Base-by-base conservation (phyloP, 1,140 invertebrate species). In the Ostrea edulis region DNA sequence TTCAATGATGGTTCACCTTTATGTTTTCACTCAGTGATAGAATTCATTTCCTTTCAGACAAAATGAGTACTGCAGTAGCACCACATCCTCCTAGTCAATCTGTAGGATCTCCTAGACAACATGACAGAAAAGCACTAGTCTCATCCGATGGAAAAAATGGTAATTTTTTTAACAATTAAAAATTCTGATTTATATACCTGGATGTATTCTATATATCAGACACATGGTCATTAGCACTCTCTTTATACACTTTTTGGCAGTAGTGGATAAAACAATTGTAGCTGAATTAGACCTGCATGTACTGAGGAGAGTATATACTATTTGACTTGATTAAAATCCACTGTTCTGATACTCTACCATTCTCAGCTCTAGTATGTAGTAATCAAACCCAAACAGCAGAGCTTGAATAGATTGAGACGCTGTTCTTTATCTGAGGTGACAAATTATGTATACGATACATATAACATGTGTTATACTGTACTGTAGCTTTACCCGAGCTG, bases 401-500 rank as follows among this genome's bases (percentile, higher is more conserved):
- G 35, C 35, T 2, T 8, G 25, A 82, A 54, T 81, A 81, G 3
- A 22, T 81, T 81, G 14, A 81, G 44, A 35, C 22, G 29, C 11
- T 35, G 14, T 81, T 81, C 44, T 81, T 3, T 29, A 17, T 81
- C 14, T 81, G 35, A 2, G 71, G 8, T 81, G 71, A 81, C 1
- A 35, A 8, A 35, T 29, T 2, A 35, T 17, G 29, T 81, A 8
- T 8, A 12, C 9, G 25, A 14, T 29, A 11, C 14, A 29, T 77
- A 44, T 20, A 77, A 25, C 2, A 22, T 77, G 4, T 29, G 25
- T 77, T 29, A 29, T 29, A 2, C n/a, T 77, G n/a, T 84, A n/a
- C 55, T 52, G 22, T 25, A 86, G 84, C 84, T 55, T 86, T 94
- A 35, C 93, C 94, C 52, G 92, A 93, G 53, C 81, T 94, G 0